Conservation (phyloP, 2,888 invertebrate species). For the Lordiphosa andalusiaca region DNA sequence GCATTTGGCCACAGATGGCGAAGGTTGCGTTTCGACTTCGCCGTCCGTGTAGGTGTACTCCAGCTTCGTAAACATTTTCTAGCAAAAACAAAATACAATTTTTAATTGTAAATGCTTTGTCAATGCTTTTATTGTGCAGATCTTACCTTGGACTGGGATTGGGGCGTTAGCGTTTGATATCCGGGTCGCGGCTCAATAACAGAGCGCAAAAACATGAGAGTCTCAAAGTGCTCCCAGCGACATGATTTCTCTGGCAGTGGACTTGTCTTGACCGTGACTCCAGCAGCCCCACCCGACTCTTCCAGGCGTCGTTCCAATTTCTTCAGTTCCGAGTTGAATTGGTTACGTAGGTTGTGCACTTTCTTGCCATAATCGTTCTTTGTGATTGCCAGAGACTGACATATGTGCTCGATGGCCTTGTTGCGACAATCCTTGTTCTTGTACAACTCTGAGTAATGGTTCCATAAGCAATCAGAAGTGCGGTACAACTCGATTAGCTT, state of each 20-base stretch:
- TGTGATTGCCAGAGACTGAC: conserved; percentile 61
- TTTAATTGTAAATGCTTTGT: background rate
- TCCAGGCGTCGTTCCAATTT: conserved; percentile 74
- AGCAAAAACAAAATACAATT: background rate
- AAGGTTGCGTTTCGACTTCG: background rate
- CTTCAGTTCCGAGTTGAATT: conserved; percentile 79
- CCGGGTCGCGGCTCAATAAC: conserved; percentile 77
- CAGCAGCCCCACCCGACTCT: conserved; percentile 47
- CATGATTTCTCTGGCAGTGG: conserved; percentile 46
- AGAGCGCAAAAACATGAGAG: conserved; percentile 73
- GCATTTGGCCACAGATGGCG: conserved; percentile 5
- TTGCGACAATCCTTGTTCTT: conserved; percentile 75
- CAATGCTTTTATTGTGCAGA: too few species aligned
- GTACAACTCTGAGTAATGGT: conserved; percentile 75
- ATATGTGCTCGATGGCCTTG: conserved; percentile 74
- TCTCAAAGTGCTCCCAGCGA: conserved; percentile 79
- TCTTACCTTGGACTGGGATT: conserved; percentile 39
- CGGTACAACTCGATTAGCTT: conserved; percentile 76
- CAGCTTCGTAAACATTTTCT: conserved; percentile 36
- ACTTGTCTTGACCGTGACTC: background rate
- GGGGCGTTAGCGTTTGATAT: conserved; percentile 41
- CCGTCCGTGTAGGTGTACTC: conserved; percentile 17
- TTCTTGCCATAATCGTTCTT: conserved; percentile 78
- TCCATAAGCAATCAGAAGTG: conserved; percentile 78
- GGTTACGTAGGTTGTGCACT: conserved; percentile 79